Evolutionary conservation across 2,797 vertebrate species (phyloP), one percentile per base, ranked within the genome.

Genomic region (Sternotherus odoratus): DNA sequence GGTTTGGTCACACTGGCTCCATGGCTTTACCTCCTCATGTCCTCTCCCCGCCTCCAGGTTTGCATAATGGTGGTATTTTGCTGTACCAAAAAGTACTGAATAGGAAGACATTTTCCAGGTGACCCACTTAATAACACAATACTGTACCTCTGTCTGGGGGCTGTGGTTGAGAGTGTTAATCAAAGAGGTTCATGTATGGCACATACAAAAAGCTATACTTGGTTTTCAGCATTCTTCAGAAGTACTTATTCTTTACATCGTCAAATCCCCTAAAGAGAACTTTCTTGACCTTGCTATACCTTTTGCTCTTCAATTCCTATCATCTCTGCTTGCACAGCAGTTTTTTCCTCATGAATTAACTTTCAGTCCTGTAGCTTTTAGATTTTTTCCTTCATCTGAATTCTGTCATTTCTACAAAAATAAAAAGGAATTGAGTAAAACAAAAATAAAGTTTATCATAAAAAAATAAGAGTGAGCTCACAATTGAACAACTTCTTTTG

Each of bases 381-480:
- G n/a, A 79, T 49, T 5, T 51, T 83, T 66, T 66, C 36, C 24
- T 48, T 39, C 72, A 46, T 46, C 39, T 74, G 12, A 24, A 33
- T 86, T 48, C 54, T 43, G 85, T 50, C 46, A n/a, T 77, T 93
- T 78, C 66, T 80, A 19, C 56, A 93, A 63, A 86, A 85, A 92
- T 10, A 21, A 85, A 87, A 79, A 43, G 12, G 2, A 36, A 85
- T 12, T 6, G 39, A 43, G 12, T 46, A 46, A 43, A 39, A 23
- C 24, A 46, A 24, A 43, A 7, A 26, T 12, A 43, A 4, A 39
- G 8, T 69, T 24, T 39, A 15, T 24, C 13, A 26, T 72, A n/a
- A 26, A 43, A 72, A 43, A 43, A 72, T 72, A 12, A 72, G 21
- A 72, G 11, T 74, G 36, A 69, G 78, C 19, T 60, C 77, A 82